Evolutionary conservation across 2,113 vertebrate species (phyloP).

Genomic region (Danionella cerebrum): DNA sequence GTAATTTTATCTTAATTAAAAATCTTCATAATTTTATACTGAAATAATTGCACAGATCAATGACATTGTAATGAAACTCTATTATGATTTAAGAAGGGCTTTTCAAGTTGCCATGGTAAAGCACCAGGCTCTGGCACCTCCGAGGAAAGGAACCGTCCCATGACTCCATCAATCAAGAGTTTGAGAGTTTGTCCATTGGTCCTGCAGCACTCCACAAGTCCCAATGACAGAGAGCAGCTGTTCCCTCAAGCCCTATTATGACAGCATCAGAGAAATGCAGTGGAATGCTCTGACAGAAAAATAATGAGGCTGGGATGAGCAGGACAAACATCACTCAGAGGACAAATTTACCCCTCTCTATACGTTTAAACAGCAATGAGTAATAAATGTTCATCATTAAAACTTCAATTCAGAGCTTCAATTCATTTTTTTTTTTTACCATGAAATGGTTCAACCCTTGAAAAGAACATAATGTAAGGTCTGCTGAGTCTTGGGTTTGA

Average conservation of each 20-base stretch:
- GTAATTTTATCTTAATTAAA: no score
- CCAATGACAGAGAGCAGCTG: background rate
- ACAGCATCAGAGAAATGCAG: conserved; percentile 8
- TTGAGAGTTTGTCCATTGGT: background rate
- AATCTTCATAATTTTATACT: background rate
- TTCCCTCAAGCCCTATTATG: conserved; percentile 18
- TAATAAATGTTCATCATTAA: background rate
- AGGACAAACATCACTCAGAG: conserved; percentile 8
- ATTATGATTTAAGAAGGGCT: background rate
- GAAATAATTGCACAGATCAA: background rate
- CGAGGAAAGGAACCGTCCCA: background rate
- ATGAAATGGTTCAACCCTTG: background rate
- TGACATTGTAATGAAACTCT: background rate
- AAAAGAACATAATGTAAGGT: background rate
- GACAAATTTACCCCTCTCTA: background rate
- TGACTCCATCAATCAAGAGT: background rate
- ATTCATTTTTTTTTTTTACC: background rate
- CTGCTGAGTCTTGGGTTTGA: background rate
- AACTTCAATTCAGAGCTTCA: background rate
- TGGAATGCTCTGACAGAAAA: background rate
- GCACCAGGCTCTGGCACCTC: background rate
- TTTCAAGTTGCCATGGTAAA: background rate
- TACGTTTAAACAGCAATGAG: background rate
- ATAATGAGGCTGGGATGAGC: conserved; percentile 11
- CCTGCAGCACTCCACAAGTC: background rate